phyloP scores from a whole-genome alignment of 2,888 invertebrate species.

The Lissocephala sabroskyi region DNA sequence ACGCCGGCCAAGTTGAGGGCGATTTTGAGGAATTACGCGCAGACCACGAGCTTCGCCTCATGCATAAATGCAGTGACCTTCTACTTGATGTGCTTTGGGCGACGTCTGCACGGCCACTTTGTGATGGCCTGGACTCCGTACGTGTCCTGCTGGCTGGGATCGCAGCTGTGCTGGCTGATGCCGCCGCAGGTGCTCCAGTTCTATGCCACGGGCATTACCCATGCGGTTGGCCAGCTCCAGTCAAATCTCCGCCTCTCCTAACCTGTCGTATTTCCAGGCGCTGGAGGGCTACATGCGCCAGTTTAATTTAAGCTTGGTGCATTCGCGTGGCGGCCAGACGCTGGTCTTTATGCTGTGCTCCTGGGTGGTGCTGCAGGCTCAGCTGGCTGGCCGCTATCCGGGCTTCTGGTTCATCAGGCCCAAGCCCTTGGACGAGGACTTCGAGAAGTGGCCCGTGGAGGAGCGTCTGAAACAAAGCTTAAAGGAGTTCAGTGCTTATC shows the following conservation, averaged over 20 bases:
- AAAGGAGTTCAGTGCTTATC: slow-evolving; percentile 27
- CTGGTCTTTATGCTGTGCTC: slow-evolving; percentile 44
- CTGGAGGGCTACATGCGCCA: slow-evolving; percentile 34
- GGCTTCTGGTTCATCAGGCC: slow-evolving; percentile 51
- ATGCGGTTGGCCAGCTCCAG: too few species aligned
- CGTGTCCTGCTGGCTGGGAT: slow-evolving; percentile 19
- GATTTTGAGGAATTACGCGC: slow-evolving; percentile 25
- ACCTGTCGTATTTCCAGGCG: slow-evolving; percentile 17
- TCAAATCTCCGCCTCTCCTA: too few species aligned
- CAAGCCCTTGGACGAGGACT: slow-evolving; percentile 15
- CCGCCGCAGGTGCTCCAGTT: slow-evolving; percentile 24
- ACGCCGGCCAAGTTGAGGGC: slow-evolving; percentile 4
- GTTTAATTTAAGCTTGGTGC: slow-evolving; percentile 23
- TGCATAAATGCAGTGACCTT: slow-evolving; percentile 23
- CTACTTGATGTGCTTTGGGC: slow-evolving; percentile 24
- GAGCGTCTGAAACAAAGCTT: slow-evolving; percentile 11
- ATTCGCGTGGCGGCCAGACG: slow-evolving; percentile 33
- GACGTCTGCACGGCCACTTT: slow-evolving; percentile 26
- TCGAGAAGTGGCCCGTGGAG: slow-evolving; percentile 9
- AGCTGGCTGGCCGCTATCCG: slow-evolving; percentile 13
- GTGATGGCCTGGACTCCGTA: slow-evolving; percentile 11
- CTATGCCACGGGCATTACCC: slow-evolving; percentile 29
- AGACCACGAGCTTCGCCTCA: slow-evolving; percentile 20
- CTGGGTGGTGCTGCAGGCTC: slow-evolving; percentile 25
- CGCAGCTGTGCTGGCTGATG: slow-evolving; percentile 26